A percentile compares a stretch with the other conserved stretches of the same genome.
phyloP scores from a whole-genome alignment of 2,888 invertebrate genomes.

The Agapostemon virescens region DNA sequence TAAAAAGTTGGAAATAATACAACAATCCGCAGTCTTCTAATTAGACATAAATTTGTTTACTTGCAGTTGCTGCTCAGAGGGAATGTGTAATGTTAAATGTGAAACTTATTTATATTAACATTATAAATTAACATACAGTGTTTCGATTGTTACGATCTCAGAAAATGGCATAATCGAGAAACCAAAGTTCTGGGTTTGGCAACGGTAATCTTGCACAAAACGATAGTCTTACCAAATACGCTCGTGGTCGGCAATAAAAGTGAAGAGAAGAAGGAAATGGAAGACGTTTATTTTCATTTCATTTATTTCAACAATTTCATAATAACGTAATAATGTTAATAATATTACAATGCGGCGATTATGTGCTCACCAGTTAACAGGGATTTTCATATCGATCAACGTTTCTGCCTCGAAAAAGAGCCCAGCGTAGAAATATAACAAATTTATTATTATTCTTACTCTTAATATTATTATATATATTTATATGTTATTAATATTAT shows the following conservation, averaged over 20 bases:
- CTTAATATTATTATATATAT: constrained; percentile 72
- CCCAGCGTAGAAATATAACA: constrained; percentile 80
- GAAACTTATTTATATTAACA: not conserved
- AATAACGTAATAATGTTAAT: constrained; percentile 80
- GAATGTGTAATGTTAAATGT: not conserved
- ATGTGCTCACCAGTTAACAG: constrained; percentile 80
- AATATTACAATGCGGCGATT: constrained; percentile 80
- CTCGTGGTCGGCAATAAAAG: constrained; percentile 37
- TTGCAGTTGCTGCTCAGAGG: not conserved
- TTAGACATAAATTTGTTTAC: not conserved
- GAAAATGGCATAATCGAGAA: not conserved
- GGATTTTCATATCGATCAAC: constrained; percentile 80
- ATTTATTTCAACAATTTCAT: constrained; percentile 81
- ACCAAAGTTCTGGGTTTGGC: not conserved
- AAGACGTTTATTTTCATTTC: constrained; percentile 78
- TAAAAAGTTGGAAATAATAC: not conserved
- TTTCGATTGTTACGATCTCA: not conserved
- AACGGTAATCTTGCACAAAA: not conserved
- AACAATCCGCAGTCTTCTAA: not conserved
- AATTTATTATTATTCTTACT: constrained; percentile 69
- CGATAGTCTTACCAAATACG: not conserved
- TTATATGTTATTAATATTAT: constrained; percentile 58
- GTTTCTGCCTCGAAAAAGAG: constrained; percentile 78
- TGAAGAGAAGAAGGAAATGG: constrained; percentile 66
- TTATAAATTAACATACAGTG: not conserved